Evolutionary conservation across 2,113 vertebrate genomes (phyloP), one percentile per base, ranked within the genome.

Genomic region (Lepus europaeus): DNA sequence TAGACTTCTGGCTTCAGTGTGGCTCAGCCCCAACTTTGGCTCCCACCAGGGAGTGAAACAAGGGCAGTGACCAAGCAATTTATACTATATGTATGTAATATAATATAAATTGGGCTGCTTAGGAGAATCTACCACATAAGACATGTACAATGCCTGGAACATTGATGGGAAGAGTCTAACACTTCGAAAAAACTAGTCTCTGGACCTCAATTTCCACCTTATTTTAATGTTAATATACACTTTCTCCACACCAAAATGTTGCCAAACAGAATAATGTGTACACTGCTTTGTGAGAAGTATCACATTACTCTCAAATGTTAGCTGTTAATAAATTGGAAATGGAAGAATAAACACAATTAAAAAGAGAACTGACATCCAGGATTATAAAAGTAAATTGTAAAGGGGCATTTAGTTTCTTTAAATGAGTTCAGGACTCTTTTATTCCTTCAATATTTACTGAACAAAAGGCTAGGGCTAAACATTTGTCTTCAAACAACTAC

Each of bases 391-490:
- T 92, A 97, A 95, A 96, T 85, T 95, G 63, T 92, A 92, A 96
- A 97, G 90, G 91, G 86, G 73, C 83, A 94, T 39, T 96, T 69
- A 16, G 36, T 77, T 95, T 91, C 89, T 93, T 96, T 92, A 90
- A 95, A 85, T 94, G 86, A 85, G 63, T 89, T 93, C 81, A 88
- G 81, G 49, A 88, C 82, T 94, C 78, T 86, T 92, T 95, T 61
- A 78, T 91, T 89, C 59, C 53, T 82, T 93, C 81, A 94, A 72
- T 95, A 92, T 94, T 96, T 95, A 96, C 23, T 95, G 89, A 96
- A 84, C 89, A 94, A 95, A 95, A 94, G 73, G 73, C 78, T 96
- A 90, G 20, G 27, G 63, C 69, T 90, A 88, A 92, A 69, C 86
- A 90, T 91, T 90, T 80, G 69, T 95, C 93, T 95, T 90, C 74